Base-by-base conservation (phyloP, 2,113 vertebrate genomes). In the Zosterops borbonicus region DNA sequence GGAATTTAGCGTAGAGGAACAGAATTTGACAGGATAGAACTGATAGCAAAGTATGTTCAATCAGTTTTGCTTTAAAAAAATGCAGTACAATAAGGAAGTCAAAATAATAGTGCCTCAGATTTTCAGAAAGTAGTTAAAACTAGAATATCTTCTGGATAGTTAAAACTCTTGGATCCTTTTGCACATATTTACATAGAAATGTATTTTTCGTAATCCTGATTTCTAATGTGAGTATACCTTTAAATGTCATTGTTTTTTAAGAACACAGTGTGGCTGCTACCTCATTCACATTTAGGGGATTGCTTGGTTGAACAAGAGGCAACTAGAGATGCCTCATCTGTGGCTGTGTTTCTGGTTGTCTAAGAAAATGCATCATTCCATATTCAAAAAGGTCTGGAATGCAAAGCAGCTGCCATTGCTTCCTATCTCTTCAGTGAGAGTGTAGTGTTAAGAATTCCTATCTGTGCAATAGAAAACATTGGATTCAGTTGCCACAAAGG, bases 1-100 rank as follows among this genome's bases (percentile, higher is more conserved):
- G 52, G 53, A 94, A 87, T 14, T 86, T 58, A 55, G 9, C 39
- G 81, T 92, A 90, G 76, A 94, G 78, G 28, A 87, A 49, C 79
- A 37, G 65, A 96, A 87, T 89, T 69, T 91, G 90, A 78, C 53
- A 64, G 83, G 24, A 55, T 47, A 70, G 52, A 94, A 89, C 20
- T 85, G 69, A 80, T 80, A 29, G 50, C 50, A 29, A 68, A 87
- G 27, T 55, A 22, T 41, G 6, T 85, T 95, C 63, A 42, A 42
- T 22, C 71, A 47, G 23, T 83, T 96, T 96, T 7, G 14, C 63
- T 95, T 95, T 64, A 47, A 94, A 95, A 58, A n/a, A 60, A n/a
- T 52, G 14, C 2, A 12, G 17, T 80, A 33, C 59, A 88, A 52
- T 83, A 88, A 92, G n/a, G 19, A 71, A 53, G 27, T 58, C 60